Evolutionary conservation across 2,888 invertebrate species (phyloP), one percentile per base, ranked within the genome.

Genomic region (Pasiphila rectangulata): DNA sequence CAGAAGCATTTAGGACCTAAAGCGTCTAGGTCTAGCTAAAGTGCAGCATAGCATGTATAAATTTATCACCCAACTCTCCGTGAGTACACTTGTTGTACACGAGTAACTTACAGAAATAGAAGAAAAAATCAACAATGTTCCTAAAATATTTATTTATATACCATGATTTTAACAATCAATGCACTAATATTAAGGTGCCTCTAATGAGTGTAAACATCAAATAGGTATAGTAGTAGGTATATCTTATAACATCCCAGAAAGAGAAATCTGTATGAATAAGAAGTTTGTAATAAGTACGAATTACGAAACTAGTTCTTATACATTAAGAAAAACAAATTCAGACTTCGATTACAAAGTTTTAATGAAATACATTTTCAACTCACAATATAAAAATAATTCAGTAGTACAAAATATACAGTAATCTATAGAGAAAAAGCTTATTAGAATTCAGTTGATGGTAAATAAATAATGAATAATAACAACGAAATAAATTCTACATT

Each of bases 61-160:
- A n/a, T n/a, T n/a, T n/a, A n/a, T n/a, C n/a, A n/a, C n/a, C n/a
- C n/a, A n/a, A n/a, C n/a, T n/a, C n/a, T n/a, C n/a, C n/a, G n/a
- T n/a, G n/a, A n/a, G n/a, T n/a, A n/a, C n/a, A n/a, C n/a, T n/a
- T n/a, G n/a, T n/a, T n/a, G n/a, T n/a, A n/a, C n/a, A n/a, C n/a
- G n/a, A n/a, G n/a, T n/a, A n/a, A n/a, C n/a, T n/a, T n/a, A n/a
- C n/a, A n/a, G 30, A 30, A 16, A 16, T 1, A n/a, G 3, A 30
- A 30, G 16, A 21, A 61, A 69, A 67, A 63, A 52, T 47, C 38
- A 56, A 48, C 51, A 25, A 60, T 60, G n/a, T 65, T 72, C 71
- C 74, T 78, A 78, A 79, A 76, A 71, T 76, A 80, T 81, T 79
- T 79, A 78, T n/a, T 74, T 79, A 73, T 59, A 75, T 64, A 75